Evolutionary conservation across 2,113 vertebrate species (phyloP).

Genomic region (Colius striatus): DNA sequence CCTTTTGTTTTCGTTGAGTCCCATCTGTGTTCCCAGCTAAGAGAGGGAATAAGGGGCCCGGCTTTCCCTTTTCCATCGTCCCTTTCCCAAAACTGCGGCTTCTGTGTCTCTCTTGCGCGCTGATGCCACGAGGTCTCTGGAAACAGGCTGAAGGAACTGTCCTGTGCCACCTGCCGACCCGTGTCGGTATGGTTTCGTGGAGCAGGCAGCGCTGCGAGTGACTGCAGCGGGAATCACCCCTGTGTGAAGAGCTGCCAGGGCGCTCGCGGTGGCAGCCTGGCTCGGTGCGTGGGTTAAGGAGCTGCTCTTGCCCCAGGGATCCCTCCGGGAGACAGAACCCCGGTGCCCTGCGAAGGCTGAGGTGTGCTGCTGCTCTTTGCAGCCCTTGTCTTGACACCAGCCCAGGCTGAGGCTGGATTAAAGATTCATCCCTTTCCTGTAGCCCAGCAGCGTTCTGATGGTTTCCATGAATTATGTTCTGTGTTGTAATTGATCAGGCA

Average conservation of each 20-base stretch:
- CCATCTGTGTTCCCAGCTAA: not conserved
- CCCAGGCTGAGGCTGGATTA: not conserved
- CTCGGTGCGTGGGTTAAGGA: too few relatives aligned
- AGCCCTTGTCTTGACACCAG: not conserved
- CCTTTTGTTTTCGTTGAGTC: conserved; percentile 26
- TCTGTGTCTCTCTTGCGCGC: not conserved
- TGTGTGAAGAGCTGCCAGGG: too few relatives aligned
- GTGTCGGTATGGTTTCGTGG: too few relatives aligned
- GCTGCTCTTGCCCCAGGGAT: not conserved
- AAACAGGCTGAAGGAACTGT: too few relatives aligned
- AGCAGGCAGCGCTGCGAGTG: too few relatives aligned
- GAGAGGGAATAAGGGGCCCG: not conserved
- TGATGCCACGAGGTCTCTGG: not conserved
- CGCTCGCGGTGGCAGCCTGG: too few relatives aligned
- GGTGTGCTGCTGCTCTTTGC: not conserved
- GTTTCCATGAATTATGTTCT: not conserved
- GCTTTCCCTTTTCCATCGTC: not conserved
- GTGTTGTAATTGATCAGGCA: conserved; percentile 1
- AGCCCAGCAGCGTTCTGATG: not conserved
- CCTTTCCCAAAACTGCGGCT: not conserved
- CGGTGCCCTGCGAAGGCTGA: not conserved
- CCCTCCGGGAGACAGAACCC: not conserved
- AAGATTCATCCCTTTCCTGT: not conserved
- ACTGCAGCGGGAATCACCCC: too few relatives aligned
- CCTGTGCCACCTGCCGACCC: too few relatives aligned